Base-by-base conservation (phyloP, 2,888 invertebrate genomes). In the Chymomyza fuscimana region DNA sequence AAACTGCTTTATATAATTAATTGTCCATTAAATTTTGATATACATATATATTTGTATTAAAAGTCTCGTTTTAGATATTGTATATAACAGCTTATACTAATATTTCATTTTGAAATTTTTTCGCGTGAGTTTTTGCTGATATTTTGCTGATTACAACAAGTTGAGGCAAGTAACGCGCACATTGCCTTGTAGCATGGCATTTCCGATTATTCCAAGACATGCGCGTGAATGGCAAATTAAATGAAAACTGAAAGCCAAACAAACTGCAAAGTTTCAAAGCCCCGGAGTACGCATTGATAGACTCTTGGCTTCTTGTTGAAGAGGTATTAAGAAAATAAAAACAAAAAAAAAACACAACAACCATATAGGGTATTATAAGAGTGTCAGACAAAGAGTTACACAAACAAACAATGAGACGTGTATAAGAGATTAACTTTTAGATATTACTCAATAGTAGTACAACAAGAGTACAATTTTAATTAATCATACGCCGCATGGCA, bases 181-280 rank as follows among this genome's bases (percentile, higher is more conserved):
- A 65, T 69, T 64, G 46, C 19, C 65, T 5, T 65, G 59, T 73
- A 65, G 40, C 12, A 63, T 70, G 86, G 82, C 76, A 82, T 85
- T 82, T 85, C 86, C 82, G 82, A 82, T 79, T 63, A 67, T 67
- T 66, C 40, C 36, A 54, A 58, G 63, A 67, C 68, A 67, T 76
- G 74, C 63, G 69, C 59, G 69, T 36, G 22, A 60, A 15, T 12
- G n/a, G 22, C 60, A 54, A 54, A 19, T 54, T 19, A 65, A 67
- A 64, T 63, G 63, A 61, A 64, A 66, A 78, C 76, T 76, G 76
- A 78, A 69, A 68, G 46, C 65, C 61, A 51, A 58, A 60, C 52
- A 54, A n/a, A 16, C 56, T 32, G 15, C 67, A 56, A 67, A 54
- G 52, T 19, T 19, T 10, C 9, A n/a, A 32, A 19, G 52, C 52